Percentiles rank a stretch among this genome's conserved stretches.
These are phyloP conservation scores for Camelus bactrianus DNA, from an alignment of 2,113 vertebrate genomes.

Conservation along the genomic window DNA sequence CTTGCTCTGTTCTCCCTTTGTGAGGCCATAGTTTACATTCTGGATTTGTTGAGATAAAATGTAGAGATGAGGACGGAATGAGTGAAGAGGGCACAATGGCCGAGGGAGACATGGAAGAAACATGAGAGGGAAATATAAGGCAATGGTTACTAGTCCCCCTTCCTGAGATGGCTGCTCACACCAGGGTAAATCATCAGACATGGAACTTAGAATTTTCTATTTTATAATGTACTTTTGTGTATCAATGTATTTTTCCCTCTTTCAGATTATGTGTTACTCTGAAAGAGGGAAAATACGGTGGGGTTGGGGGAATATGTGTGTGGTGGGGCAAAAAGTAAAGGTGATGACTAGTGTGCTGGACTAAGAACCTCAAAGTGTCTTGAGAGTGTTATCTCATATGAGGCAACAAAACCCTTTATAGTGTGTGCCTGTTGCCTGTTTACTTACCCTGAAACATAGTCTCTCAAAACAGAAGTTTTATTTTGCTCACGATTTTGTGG, in stretches of 20 bases:
- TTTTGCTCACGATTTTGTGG: neutral
- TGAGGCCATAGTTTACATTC: neutral
- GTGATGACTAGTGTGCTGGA: neutral
- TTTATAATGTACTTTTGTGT: neutral
- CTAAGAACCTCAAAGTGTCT: neutral
- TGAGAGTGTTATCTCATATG: neutral
- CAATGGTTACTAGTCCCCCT: no score
- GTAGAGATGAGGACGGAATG: neutral
- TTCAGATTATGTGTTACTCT: neutral
- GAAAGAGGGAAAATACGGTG: neutral
- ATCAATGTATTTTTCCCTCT: neutral
- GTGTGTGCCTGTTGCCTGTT: neutral
- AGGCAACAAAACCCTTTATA: neutral
- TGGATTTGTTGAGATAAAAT: slow-evolving; percentile 15
- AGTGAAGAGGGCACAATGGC: neutral
- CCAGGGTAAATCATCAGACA: neutral
- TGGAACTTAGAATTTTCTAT: neutral
- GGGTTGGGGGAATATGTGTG: neutral
- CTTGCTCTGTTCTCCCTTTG: neutral
- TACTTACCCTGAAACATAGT: neutral
- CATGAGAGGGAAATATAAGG: neutral
- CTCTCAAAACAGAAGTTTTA: neutral
- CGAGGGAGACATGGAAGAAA: neutral
- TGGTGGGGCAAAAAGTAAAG: neutral
- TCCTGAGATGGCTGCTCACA: neutral